A percentile compares a stretch with the other conserved stretches of the same genome.
Evolutionary conservation across 1,140 invertebrate species (phyloP).

Genomic region (Macrobrachium nipponense): DNA sequence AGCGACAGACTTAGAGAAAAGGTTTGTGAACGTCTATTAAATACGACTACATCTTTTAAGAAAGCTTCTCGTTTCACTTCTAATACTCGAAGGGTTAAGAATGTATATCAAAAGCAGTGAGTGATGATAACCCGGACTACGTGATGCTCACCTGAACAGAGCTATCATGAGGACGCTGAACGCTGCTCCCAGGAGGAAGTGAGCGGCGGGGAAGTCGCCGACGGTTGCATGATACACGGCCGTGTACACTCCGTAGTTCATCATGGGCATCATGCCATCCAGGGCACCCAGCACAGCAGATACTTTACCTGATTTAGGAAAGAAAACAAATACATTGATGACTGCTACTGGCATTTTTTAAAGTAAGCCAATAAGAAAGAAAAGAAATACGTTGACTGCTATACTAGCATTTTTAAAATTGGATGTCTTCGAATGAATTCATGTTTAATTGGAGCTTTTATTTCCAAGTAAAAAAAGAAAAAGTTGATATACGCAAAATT

Average conservation of each 20-base stretch:
- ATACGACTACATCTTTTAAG: no score
- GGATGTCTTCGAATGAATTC: no score
- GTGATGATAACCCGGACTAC: no score
- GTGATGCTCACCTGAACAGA: conserved; percentile 50
- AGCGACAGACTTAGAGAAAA: no score
- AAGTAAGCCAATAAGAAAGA: not conserved
- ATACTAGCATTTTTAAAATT: no score
- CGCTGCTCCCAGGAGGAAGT: conserved; percentile 58
- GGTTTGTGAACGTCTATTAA: no score
- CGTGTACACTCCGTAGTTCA: conserved; percentile 58
- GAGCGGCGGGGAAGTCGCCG: conserved; percentile 54
- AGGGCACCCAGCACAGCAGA: conserved; percentile 63
- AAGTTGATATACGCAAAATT: not conserved
- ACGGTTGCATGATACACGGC: conserved; percentile 62
- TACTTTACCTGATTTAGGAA: conserved; percentile 45
- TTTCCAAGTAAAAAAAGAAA: no score
- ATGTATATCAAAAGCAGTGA: no score
- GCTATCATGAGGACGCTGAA: conserved; percentile 56
- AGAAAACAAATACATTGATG: not conserved
- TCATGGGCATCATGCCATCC: conserved; percentile 64
- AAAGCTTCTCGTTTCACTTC: no score
- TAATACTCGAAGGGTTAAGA: no score
- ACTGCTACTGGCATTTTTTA: not conserved
- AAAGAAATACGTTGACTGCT: not conserved
- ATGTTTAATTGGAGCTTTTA: no score